Conservation (phyloP, 53 echinoderm and acorn worm genomes). For the Paracentrotus lividus region DNA sequence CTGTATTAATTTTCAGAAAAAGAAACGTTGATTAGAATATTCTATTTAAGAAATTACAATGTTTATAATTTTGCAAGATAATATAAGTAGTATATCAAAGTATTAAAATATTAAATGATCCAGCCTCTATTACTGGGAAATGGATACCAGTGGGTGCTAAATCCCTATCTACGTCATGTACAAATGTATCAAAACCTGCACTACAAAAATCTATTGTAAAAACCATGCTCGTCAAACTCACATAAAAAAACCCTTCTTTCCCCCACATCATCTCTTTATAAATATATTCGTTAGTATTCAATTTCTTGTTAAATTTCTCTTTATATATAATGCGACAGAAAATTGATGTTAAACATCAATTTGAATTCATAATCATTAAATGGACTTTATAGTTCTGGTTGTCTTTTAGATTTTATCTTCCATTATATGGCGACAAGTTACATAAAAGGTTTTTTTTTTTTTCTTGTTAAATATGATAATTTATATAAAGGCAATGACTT, state of each 20-base stretch:
- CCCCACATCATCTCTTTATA: background rate
- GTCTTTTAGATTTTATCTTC: background rate
- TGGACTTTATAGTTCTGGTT: background rate
- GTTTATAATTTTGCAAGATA: background rate
- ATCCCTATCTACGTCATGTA: constrained; percentile 12
- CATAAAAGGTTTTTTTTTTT: background rate
- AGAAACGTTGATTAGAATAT: background rate
- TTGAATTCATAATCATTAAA: background rate
- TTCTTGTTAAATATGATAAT: background rate
- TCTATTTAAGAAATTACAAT: background rate
- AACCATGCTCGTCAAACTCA: constrained; percentile 47
- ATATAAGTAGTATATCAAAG: background rate
- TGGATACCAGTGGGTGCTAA: background rate
- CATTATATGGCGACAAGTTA: background rate
- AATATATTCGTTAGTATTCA: background rate
- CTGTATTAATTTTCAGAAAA: background rate
- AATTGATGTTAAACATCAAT: background rate
- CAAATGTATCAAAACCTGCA: constrained; percentile 53
- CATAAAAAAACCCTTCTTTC: constrained; percentile 10
- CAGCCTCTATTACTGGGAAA: background rate
- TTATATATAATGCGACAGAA: background rate
- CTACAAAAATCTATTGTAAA: constrained; percentile 38
- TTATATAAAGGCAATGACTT: background rate
- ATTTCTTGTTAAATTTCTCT: background rate
- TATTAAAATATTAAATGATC: background rate